Evolutionary conservation across 2,113 vertebrate genomes (phyloP), one percentile per base, ranked within the genome.

Genomic region (Polypterus bichir): DNA sequence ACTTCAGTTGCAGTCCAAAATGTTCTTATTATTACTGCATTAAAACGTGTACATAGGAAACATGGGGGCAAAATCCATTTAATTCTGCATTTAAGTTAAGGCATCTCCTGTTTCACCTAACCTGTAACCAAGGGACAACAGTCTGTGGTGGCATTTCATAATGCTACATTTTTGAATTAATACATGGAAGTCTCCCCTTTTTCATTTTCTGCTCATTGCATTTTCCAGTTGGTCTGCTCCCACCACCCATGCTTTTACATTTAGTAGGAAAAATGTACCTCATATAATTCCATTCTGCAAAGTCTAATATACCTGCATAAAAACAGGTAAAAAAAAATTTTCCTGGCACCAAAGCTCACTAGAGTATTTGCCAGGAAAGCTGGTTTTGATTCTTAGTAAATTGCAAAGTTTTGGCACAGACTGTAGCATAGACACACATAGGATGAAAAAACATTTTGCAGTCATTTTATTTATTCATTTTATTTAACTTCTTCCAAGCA

Each of bases 381-480:
- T 82, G 81, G 60, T 86, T 79, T 47, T 78, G 69, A 81, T 81
- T 81, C 77, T 75, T 56, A 71, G 71, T 71, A 78, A 79, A 78
- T 79, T 77, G 73, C 81, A 61, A 73, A 62, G 62, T 27, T 71
- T 63, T 76, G 79, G 76, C 51, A 74, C 78, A 76, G 71, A 60
- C 63, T 46, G 53, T 49, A 49, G 62, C 70, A 67, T 52, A 70
- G 74, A 81, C 75, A 79, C 79, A 75, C 77, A 77, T 76, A 71
- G 73, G 27, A 27, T 27, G 27, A 27, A 27, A 27, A 27, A 27
- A 27, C 27, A 27, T 27, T 27, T 27, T 27, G 27, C 27, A 27
- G 27, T 27, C 27, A 27, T 27, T 27, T 27, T 27, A 27, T 27
- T 27, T 27, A 27, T 27, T 27, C 27, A 27, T 27, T 27, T 27